Base-by-base conservation (phyloP, 2,888 invertebrate genomes). In the Tipula unca region DNA sequence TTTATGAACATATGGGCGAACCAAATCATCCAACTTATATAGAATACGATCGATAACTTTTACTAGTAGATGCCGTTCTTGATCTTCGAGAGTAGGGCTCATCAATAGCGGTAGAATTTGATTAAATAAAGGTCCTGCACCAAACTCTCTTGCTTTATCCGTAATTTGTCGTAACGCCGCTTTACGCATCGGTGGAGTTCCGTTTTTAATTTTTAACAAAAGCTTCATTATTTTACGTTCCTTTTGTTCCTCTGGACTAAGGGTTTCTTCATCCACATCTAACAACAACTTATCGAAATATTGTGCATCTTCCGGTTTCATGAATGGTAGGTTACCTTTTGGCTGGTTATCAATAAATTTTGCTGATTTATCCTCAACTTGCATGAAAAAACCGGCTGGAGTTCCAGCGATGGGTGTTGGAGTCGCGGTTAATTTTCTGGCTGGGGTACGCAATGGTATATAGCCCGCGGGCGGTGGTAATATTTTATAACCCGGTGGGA, bases 251-350 rank as follows among this genome's bases (percentile, higher is more conserved):
- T 99, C 99, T 0, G 99, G 98, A 85, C 96, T 95, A 54, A 99
- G 92, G 0, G 95, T 92, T 89, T 99, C 98, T 91, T 99, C 99
- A 90, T 99, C 99, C 35, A 99, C 99, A 90, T 99, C 99, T 86
- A 98, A 95, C 87, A 99, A 93, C 87, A 99, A 92, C 91, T 99
- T 99, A 91, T 99, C 99, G 91, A 99, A 99, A 92, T 99, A 99
- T 92, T 99, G 99, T 84, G 99, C 98, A 92, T 99, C 99, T 91
- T 99, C 99, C 0, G 99, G 99, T 91, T 99, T 99, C 95, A 99
- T 96, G 90, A 99, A 98, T 17, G 99, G 99, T 88, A 99, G 93
- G 92, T 99, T 99, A 0, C 96, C 96, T 91, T 98, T 99, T 0
- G 99, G 99, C 92, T 99, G 99, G 90, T 97, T 97, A 90, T 99